A percentile compares a stretch with the other conserved stretches of the same genome.
Evolutionary conservation across 2,113 vertebrate genomes (phyloP).

Genomic region (Peromyscus californicus): DNA sequence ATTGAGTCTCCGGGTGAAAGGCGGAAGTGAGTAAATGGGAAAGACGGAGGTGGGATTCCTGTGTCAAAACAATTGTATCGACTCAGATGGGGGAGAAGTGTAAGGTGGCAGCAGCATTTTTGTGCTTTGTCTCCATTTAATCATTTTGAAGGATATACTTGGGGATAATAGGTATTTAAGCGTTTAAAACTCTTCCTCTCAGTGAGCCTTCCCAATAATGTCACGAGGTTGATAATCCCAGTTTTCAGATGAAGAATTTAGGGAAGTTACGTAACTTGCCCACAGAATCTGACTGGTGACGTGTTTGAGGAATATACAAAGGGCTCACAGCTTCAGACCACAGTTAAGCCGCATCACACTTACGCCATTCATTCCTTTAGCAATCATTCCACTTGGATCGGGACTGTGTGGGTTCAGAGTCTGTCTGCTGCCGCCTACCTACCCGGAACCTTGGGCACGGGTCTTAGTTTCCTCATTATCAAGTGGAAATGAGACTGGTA

Average conservation of each 20-base stretch:
- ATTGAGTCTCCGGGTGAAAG: conserved; percentile 85
- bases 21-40: conserved; percentile 88
- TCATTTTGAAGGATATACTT: neutral
- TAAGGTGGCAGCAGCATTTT: neutral
- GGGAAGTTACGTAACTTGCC: conserved; percentile 10
- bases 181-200: neutral
- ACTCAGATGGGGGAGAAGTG: neutral
- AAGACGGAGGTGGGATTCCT: neutral
- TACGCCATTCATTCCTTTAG: neutral
- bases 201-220: neutral
- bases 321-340: neutral
- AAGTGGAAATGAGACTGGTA: neutral
- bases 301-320: neutral
- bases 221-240: neutral
- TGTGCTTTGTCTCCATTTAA: neutral
- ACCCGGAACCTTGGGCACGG: neutral
- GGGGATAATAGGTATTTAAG: neutral
- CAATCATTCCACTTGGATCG: neutral
- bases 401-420: neutral
- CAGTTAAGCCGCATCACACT: neutral
- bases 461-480: neutral
- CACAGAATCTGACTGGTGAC: neutral
- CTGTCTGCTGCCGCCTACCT: neutral
- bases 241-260: conserved; percentile 7
- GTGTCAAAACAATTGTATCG: too few species aligned